Conservation (phyloP, 2,797 vertebrate species). For the Sebastes cheni region DNA sequence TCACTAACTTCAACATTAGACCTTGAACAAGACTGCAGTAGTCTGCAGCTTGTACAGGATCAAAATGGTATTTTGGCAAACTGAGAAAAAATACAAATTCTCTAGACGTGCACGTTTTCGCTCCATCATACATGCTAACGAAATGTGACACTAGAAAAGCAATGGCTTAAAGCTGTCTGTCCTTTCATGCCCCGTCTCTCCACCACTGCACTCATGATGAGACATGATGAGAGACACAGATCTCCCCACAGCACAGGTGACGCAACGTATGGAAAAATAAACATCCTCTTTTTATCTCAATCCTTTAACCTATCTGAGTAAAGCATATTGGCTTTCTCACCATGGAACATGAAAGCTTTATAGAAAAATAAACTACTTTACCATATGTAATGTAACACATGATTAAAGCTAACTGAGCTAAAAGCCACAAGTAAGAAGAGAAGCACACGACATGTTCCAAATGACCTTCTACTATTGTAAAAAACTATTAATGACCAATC, state of each 20-base stretch:
- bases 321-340: background rate
- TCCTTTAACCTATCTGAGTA: background rate
- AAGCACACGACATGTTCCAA: background rate
- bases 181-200: constrained; percentile 36
- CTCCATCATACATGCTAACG: constrained; percentile 10
- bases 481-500: background rate
- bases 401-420: background rate
- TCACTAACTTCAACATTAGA: background rate
- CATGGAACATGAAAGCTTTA: background rate
- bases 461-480: background rate
- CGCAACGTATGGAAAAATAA: constrained; percentile 33
- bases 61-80: background rate
- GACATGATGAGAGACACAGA: constrained; percentile 40
- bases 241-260: constrained; percentile 14
- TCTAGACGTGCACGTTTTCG: constrained; percentile 10
- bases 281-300: constrained; percentile 13
- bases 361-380: background rate
- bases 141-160: constrained; percentile 46
- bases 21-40: background rate
- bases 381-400: background rate
- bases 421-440: background rate
- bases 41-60: background rate
- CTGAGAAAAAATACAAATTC: background rate
- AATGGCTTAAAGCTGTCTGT: constrained; percentile 36
- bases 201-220: background rate